phyloP scores from a whole-genome alignment of 2,888 invertebrate species.

The Eupeodes luniger region DNA sequence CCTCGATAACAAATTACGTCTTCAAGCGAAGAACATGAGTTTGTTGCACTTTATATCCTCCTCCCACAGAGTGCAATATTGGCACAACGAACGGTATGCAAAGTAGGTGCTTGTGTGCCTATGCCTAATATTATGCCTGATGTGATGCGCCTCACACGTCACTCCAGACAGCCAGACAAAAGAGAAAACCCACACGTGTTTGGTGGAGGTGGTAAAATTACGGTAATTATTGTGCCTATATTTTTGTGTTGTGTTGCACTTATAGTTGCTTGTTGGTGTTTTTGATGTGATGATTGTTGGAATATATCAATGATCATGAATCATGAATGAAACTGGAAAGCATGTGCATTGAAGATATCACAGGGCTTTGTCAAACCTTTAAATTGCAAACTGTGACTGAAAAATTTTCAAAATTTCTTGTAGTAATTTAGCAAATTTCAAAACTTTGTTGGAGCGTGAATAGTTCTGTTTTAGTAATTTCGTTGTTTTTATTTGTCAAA shows the following conservation, averaged over 20 bases:
- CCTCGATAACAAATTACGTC: constrained; percentile 75
- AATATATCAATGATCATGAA: constrained; percentile 1
- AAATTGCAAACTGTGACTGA: no score
- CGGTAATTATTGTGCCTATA: constrained; percentile 49
- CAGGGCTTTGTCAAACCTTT: no score
- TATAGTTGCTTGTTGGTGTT: constrained; percentile 13
- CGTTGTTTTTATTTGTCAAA: no score
- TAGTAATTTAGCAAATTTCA: no score
- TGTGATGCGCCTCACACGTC: constrained; percentile 16
- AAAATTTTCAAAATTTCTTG: no score
- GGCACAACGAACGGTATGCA: constrained; percentile 56
- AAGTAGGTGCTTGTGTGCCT: constrained; percentile 29
- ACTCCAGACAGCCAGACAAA: constrained; percentile 34
- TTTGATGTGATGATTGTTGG: constrained; percentile 12
- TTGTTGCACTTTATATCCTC: constrained; percentile 62
- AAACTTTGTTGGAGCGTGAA: no score
- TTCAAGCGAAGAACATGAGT: constrained; percentile 59
- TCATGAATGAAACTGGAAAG: constrained; percentile 4
- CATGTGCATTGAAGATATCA: neutral
- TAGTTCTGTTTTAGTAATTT: no score
- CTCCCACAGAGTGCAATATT: constrained; percentile 56
- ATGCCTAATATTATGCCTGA: neutral
- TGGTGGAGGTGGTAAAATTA: constrained; percentile 60
- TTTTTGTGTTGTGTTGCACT: neutral
- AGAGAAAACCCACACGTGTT: constrained; percentile 53